Base-by-base conservation (phyloP, 2,113 vertebrate species). In the Crypturellus undulatus region DNA sequence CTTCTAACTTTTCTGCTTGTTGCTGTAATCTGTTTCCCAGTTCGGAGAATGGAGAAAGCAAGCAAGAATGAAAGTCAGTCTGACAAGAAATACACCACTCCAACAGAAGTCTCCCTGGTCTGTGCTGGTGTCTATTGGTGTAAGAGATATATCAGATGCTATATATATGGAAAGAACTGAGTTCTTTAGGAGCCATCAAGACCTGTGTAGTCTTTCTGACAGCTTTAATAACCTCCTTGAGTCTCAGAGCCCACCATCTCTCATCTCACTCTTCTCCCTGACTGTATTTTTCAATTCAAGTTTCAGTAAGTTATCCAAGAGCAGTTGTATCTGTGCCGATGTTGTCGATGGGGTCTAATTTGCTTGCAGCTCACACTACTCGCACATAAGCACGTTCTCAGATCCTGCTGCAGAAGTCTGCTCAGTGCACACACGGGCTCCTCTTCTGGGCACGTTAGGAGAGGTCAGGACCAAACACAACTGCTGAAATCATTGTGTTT, bases 101-200 rank as follows among this genome's bases (percentile, higher is more conserved):
- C 34, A 93, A 56, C 38, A 76, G 72, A 96, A 86, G 36, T 28
- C 82, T 92, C 76, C 38, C 28, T 58, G 45, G 20, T 90, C 64
- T 84, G 36, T 56, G n/a, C 0, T 1, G 25, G 8, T 90, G 5
- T 77, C 51, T 9, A 14, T 30, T 69, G 32, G 76, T 34, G 72
- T 52, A 42, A 88, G 32, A 28, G 49, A 87, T 79, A 54, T 69
- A 83, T 85, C 68, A 73, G 16, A 38, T 30, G 20, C 7, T 54
- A 12, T 30, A 40, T 12, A 43, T 52, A 54, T 86, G 5, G 60
- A 86, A 69, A 78, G n/a, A 78, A 52, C n/a, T 21, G 42, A 86
- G 17, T 86, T 56, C 42, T 52, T 15, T 49, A 30, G 59, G 42
- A 85, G 47, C 47, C 54, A 79, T 25, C 36, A 60, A 89, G 25